Conservation (phyloP, 2,113 vertebrate species). For the Corydoras sp. region DNA sequence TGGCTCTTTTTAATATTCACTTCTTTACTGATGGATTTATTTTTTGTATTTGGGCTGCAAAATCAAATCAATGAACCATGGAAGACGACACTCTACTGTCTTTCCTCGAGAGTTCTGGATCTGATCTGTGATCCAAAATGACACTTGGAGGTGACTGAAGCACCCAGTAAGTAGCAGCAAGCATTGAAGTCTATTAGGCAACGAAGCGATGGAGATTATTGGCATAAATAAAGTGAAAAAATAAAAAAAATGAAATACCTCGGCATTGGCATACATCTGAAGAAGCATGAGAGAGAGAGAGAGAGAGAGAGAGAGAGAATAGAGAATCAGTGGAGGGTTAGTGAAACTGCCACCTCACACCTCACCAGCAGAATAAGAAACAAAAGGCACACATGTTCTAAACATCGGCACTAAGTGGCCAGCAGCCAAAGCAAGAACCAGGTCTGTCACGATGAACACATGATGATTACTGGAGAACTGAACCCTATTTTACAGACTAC, state of each 20-base stretch:
- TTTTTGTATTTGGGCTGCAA: too few species aligned
- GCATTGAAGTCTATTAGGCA: conserved; percentile 52
- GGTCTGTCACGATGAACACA: too few species aligned
- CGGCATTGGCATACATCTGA: conserved; percentile 80
- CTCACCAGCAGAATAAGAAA: conserved; percentile 61
- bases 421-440: conserved; percentile 9
- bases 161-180: conserved; percentile 46
- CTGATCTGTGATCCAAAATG: not conserved
- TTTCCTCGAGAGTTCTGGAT: too few species aligned
- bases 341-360: conserved; percentile 53
- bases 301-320: conserved; percentile 24
- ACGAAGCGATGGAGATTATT: conserved; percentile 55
- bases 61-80: too few species aligned
- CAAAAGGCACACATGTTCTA: conserved; percentile 46
- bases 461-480: too few species aligned
- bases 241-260: conserved; percentile 69
- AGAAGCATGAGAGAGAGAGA: conserved; percentile 59
- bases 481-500: too few species aligned
- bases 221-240: conserved; percentile 46
- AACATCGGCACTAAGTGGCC: conserved; percentile 45
- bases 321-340: not conserved
- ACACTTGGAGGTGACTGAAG: conserved; percentile 14
- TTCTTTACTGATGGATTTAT: too few species aligned
- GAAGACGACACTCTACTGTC: too few species aligned
- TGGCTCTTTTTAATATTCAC: too few species aligned